phyloP scores from a whole-genome alignment of 1,140 invertebrate genomes.

The Palaemon carinicauda region DNA sequence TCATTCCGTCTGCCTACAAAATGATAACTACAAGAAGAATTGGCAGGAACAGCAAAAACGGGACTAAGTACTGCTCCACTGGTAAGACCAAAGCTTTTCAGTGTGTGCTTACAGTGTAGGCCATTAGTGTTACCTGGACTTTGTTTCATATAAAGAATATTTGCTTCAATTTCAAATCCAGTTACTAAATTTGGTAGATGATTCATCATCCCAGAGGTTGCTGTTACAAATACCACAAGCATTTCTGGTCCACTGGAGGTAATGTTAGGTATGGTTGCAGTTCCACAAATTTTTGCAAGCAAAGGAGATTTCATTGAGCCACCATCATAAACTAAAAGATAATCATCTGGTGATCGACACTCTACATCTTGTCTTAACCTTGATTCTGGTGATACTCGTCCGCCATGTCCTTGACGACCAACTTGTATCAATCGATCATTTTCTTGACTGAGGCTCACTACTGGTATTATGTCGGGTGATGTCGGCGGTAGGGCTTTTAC shows the following conservation, averaged over 20 bases:
- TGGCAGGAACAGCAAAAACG: conserved; percentile 61
- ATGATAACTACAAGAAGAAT: conserved; percentile 62
- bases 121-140: conserved; percentile 14
- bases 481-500: conserved; percentile 76
- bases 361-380: conserved; percentile 41
- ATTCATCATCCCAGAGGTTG: conserved; percentile 60
- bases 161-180: conserved; percentile 62
- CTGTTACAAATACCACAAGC: conserved; percentile 62
- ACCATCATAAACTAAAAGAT: conserved; percentile 62
- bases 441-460: conserved; percentile 68
- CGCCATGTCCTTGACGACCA: conserved; percentile 50
- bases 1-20: conserved; percentile 61
- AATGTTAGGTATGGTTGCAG: conserved; percentile 62
- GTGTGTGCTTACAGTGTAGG: conserved; percentile 51
- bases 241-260: conserved; percentile 62
- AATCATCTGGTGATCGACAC: conserved; percentile 57
- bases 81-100: conserved; percentile 59
- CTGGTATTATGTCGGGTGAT: conserved; percentile 65
- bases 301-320: conserved; percentile 60
- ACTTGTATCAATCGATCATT: conserved; percentile 61
- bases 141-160: conserved; percentile 60
- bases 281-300: conserved; percentile 62
- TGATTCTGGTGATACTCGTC: conserved; percentile 53
- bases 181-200: conserved; percentile 58
- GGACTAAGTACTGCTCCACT: conserved; percentile 61